These are phyloP conservation scores for Minunthozetes semirufus DNA, from an alignment of 2,888 invertebrate genomes.

Conservation along the genomic window DNA sequence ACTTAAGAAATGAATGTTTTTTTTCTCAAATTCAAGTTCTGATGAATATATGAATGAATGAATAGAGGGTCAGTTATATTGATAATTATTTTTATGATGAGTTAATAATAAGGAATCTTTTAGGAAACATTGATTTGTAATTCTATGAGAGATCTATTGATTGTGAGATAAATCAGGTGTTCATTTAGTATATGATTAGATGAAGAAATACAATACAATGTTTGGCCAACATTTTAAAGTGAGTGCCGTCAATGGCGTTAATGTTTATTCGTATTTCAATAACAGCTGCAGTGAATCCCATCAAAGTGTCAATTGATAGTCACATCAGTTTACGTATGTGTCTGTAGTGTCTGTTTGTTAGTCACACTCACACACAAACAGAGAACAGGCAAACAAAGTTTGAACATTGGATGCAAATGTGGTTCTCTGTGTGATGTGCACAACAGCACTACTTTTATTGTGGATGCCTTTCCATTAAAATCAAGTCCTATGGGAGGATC, in stretches of 20 bases:
- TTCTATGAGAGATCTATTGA: no score
- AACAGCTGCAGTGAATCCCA: constrained; percentile 6
- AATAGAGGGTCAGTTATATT: no score
- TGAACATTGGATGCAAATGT: neutral
- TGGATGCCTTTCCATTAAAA: neutral
- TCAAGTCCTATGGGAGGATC: neutral
- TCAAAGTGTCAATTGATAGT: constrained; percentile 11
- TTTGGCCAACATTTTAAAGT: constrained; percentile 11
- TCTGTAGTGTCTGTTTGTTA: constrained; percentile 12
- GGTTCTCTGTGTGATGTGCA: neutral
- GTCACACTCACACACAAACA: neutral
- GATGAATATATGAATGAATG: no score
- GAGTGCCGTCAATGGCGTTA: neutral
- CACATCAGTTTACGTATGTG: neutral
- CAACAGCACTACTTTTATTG: neutral
- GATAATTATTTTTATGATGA: no score
- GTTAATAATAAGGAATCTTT: no score
- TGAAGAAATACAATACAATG: constrained; percentile 11
- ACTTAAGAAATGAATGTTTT: no score
- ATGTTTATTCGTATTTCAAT: neutral
- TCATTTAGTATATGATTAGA: neutral
- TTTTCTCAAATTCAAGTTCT: no score
- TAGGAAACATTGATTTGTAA: no score
- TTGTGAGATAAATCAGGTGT: neutral
- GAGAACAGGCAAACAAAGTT: neutral